Percentiles rank a stretch among this genome's conserved stretches.
phyloP scores from a whole-genome alignment of 92 coral and sea anemone species.

The Muricea muricata region DNA sequence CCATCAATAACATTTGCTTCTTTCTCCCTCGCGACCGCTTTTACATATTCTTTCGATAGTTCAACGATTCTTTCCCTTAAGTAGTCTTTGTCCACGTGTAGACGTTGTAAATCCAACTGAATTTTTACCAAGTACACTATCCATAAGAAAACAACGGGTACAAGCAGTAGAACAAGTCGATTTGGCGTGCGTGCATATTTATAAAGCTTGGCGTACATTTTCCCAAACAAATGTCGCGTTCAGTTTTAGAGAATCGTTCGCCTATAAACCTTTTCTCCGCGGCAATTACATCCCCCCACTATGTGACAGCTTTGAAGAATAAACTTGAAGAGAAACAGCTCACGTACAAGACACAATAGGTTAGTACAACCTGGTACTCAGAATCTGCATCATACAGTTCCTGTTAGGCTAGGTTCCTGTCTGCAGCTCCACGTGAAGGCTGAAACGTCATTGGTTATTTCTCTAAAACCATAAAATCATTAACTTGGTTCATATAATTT shows the following conservation, averaged over 20 bases:
- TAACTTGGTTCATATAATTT: no score
- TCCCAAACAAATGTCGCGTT: background rate
- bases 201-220: background rate
- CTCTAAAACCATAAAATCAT: no score
- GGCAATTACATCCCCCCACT: no score
- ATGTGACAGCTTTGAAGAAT: no score
- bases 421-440: no score
- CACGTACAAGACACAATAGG: no score
- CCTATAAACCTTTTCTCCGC: background rate
- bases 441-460: no score
- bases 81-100: slow-evolving; percentile 69
- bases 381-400: no score
- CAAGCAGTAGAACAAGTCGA: slow-evolving; percentile 69
- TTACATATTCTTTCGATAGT: slow-evolving; percentile 84
- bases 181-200: slow-evolving; percentile 57
- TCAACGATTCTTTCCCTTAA: slow-evolving; percentile 74
- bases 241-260: background rate
- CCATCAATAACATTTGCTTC: slow-evolving; percentile 62
- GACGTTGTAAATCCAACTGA: slow-evolving; percentile 76
- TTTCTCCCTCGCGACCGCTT: slow-evolving; percentile 83
- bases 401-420: no score
- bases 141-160: slow-evolving; percentile 81
- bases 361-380: no score
- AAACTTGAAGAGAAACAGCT: no score
- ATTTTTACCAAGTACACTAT: slow-evolving; percentile 80